Percentiles rank a stretch among this genome's conserved stretches.
These are phyloP conservation scores for Neoarius graeffei DNA, from an alignment of 2,113 vertebrate species.

Conservation along the genomic window DNA sequence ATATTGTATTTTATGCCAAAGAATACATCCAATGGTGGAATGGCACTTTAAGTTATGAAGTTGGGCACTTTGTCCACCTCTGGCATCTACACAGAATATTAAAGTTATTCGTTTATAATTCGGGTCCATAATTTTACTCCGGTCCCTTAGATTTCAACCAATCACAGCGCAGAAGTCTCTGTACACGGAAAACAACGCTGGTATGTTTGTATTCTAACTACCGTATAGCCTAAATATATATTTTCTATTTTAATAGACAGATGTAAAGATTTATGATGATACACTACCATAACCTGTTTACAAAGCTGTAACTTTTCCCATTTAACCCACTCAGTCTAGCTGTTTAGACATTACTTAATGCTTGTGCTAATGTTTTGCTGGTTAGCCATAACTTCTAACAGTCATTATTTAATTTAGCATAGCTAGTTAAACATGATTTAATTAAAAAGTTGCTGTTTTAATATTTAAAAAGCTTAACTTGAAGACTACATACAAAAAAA, in stretches of 20 bases:
- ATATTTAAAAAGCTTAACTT: background rate
- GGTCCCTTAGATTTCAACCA: constrained; percentile 30
- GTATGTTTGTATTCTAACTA: background rate
- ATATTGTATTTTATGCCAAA: no score
- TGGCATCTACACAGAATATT: background rate
- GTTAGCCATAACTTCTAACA: background rate
- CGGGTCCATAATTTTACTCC: background rate
- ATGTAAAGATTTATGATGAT: background rate
- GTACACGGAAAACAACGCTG: background rate
- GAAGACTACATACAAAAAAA: background rate
- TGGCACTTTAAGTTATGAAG: no score
- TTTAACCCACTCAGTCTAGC: background rate
- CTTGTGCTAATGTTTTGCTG: background rate
- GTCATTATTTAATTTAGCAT: background rate
- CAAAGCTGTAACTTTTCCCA: background rate
- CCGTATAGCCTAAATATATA: background rate
- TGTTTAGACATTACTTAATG: background rate
- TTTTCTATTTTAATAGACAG: background rate
- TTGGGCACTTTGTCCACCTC: no score
- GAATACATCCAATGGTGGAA: no score
- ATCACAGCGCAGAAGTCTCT: background rate
- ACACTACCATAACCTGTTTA: background rate
- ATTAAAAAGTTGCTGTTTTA: background rate
- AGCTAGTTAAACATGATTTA: no score
- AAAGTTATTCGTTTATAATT: background rate